These are phyloP conservation scores for Burhinus bistriatus DNA, from an alignment of 2,113 vertebrate species.

Conservation along the genomic window DNA sequence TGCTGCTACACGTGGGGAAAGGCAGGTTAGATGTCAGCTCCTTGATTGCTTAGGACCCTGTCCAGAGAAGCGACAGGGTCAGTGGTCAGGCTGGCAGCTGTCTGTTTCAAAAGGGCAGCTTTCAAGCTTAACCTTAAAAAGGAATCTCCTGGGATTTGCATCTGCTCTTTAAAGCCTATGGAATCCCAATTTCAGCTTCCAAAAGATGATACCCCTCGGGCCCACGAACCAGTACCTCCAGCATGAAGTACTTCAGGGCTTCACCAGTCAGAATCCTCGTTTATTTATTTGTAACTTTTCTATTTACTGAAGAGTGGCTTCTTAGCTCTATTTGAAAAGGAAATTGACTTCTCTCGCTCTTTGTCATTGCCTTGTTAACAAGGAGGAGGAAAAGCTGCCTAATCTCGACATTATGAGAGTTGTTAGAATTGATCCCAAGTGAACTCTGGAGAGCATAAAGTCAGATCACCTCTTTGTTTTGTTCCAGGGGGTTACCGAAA, in stretches of 20 bases:
- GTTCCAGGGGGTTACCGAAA: conserved; percentile 58
- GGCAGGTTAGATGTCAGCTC: neutral
- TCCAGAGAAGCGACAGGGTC: neutral
- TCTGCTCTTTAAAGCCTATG: neutral
- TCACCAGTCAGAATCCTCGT: neutral
- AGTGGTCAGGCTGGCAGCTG: conserved; percentile 29
- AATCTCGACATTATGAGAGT: conserved; percentile 67
- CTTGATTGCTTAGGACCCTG: neutral
- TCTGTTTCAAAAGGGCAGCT: conserved; percentile 2
- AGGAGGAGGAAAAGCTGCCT: conserved; percentile 67
- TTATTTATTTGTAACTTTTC: conserved; percentile 12
- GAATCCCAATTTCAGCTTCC: neutral
- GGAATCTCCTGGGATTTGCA: neutral
- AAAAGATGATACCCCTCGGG: neutral
- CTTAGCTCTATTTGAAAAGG: conserved; percentile 58
- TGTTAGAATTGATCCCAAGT: conserved; percentile 74
- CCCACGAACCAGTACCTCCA: neutral
- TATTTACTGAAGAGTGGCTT: conserved; percentile 12
- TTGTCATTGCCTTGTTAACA: conserved; percentile 65
- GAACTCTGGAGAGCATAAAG: conserved; percentile 68
- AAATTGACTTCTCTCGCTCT: conserved; percentile 60
- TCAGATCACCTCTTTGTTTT: conserved; percentile 71
- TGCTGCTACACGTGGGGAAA: neutral
- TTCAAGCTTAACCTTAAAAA: conserved; percentile 42
- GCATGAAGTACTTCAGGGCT: neutral